These are phyloP conservation scores for Tapera naevia DNA, from an alignment of 2,797 vertebrate species.

Conservation along the genomic window DNA sequence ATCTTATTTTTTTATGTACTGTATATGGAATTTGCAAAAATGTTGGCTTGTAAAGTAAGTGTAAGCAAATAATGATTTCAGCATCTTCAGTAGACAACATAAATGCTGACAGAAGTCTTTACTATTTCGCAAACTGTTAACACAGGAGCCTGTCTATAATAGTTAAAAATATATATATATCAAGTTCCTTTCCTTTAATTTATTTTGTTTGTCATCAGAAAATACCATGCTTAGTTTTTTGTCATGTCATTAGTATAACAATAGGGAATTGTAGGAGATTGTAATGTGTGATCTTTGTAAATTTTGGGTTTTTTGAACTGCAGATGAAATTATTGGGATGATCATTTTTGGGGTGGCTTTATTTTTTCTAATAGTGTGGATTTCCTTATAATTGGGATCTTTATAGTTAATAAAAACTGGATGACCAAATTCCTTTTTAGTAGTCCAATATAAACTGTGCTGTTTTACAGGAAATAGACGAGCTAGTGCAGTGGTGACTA, in stretches of 20 bases:
- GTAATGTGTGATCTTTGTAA: not conserved
- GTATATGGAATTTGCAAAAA: not conserved
- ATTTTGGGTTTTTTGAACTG: not conserved
- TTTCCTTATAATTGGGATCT: not conserved
- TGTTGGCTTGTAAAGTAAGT: not conserved
- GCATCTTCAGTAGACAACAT: not conserved
- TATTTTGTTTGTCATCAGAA: not conserved
- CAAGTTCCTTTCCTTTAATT: not conserved
- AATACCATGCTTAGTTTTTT: not conserved
- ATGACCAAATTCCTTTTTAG: not conserved
- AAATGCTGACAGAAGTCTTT: not conserved
- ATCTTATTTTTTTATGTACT: not conserved
- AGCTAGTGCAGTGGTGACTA: not conserved
- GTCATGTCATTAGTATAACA: not conserved
- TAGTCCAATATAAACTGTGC: not conserved
- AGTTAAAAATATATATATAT: not conserved
- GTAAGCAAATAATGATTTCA: not conserved
- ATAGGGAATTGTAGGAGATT: not conserved
- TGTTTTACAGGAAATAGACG: not conserved
- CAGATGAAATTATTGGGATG: not conserved
- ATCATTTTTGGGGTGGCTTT: no score
- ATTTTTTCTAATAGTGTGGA: no score
- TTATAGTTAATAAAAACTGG: not conserved
- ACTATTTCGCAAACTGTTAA: not conserved
- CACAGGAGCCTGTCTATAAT: not conserved